Percentiles rank a stretch among this genome's conserved stretches.
phyloP scores from a whole-genome alignment of 1,140 invertebrate species.

The Pogonomyrmex barbatus region DNA sequence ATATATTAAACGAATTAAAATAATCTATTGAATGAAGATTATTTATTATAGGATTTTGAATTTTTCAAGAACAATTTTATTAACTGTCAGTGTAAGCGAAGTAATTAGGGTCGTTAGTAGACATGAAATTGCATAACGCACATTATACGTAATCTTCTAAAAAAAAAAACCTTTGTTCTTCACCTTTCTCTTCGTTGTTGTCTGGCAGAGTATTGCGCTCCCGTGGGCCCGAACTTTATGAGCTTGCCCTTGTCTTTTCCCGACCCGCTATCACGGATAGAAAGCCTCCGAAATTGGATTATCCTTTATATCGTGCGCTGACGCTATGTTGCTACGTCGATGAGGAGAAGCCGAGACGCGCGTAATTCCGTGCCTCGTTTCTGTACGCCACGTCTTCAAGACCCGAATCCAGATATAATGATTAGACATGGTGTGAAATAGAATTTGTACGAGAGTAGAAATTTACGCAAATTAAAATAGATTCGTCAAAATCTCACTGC shows the following conservation, averaged over 20 bases:
- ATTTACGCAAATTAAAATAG: background rate
- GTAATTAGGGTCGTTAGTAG: slow-evolving; percentile 15
- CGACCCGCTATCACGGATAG: slow-evolving; percentile 58
- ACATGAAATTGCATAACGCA: background rate
- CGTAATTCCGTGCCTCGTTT: slow-evolving; percentile 60
- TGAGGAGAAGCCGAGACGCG: slow-evolving; percentile 50
- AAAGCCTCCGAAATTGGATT: slow-evolving; percentile 68
- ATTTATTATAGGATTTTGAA: background rate
- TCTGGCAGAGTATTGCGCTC: slow-evolving; percentile 25
- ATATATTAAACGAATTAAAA: background rate
- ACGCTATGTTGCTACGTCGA: slow-evolving; percentile 21
- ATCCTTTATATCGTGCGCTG: slow-evolving; percentile 61
- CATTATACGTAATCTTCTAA: slow-evolving; percentile 44
- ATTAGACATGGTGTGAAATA: slow-evolving; percentile 17
- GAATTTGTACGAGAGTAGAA: background rate
- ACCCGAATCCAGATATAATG: slow-evolving; percentile 29
- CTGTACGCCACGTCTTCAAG: slow-evolving; percentile 30
- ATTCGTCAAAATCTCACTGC: background rate
- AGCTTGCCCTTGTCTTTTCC: slow-evolving; percentile 66
- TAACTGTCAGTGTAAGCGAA: background rate
- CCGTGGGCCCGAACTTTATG: slow-evolving; percentile 54
- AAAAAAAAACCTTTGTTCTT: slow-evolving; percentile 36
- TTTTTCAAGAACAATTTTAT: background rate
- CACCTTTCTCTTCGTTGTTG: slow-evolving; percentile 21
- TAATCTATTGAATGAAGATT: background rate